phyloP scores from a whole-genome alignment of 92 coral and sea anemone genomes.

The Parazoanthus swiftii region DNA sequence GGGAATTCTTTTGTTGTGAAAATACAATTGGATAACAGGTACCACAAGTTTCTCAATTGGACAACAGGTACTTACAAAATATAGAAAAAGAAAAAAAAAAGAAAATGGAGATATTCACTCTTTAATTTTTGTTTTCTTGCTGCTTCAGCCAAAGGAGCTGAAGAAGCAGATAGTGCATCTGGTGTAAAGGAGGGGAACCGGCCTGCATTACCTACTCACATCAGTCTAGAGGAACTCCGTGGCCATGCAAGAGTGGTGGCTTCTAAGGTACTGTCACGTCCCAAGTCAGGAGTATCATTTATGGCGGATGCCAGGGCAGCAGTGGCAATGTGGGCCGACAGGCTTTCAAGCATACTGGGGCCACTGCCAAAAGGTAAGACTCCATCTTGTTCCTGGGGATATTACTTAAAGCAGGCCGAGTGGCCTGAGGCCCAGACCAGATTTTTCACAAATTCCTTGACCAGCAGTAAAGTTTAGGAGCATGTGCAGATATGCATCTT shows the following conservation, averaged over 20 bases:
- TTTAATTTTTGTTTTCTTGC: neutral
- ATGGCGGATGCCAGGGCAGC: constrained; percentile 82
- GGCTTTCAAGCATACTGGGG: constrained; percentile 78
- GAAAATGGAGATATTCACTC: neutral
- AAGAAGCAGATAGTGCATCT: neutral
- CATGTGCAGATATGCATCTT: too few species aligned
- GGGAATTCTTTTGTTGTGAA: too few species aligned
- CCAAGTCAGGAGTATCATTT: constrained; percentile 82
- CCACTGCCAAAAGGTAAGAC: constrained; percentile 74
- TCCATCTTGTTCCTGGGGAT: neutral
- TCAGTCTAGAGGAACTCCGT: constrained; percentile 80
- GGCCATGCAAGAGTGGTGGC: constrained; percentile 69
- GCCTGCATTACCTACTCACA: constrained; percentile 68
- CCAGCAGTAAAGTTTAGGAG: too few species aligned
- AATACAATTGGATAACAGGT: too few species aligned
- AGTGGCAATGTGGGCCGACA: constrained; percentile 86
- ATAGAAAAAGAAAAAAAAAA: too few species aligned
- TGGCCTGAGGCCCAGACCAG: too few species aligned
- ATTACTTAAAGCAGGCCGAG: too few species aligned
- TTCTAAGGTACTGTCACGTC: constrained; percentile 71
- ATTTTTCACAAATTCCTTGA: too few species aligned
- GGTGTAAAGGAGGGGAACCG: neutral
- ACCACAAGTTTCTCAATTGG: too few species aligned
- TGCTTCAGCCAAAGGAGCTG: neutral
- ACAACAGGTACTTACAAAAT: too few species aligned